Evolutionary conservation across 2,888 invertebrate genomes (phyloP), one percentile per base, ranked within the genome.

Genomic region (Pollenia labialis): DNA sequence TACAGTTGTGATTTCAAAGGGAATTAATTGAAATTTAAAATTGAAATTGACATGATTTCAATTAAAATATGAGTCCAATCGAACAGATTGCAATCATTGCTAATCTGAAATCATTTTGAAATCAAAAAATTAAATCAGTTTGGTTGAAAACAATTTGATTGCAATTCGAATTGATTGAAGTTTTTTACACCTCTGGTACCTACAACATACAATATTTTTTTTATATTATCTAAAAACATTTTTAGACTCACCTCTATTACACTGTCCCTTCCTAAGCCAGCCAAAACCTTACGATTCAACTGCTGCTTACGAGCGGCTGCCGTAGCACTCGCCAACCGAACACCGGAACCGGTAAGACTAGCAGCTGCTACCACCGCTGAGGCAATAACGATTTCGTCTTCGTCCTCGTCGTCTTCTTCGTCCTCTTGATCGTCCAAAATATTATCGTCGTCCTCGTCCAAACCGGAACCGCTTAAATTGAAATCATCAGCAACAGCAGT

Each of bases 321-420:
- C 7, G 86, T 84, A 16, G 88, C 87, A 81, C 81, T 88, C 32
- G 87, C 85, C 68, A 87, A 68, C 56, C 82, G 88, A 18, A 87
- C 89, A 76, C 89, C 90, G 56, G 80, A 85, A 77, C 88, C 91
- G 74, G 80, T 85, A 10, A 87, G 42, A 84, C 86, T 74, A 74
- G 87, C 83, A 77, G 89, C 88, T 85, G 89, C 88, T 52, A 84
- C 77, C 82, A 89, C 85, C 75, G 90, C 88, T 44, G 90, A 88
- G 58, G 91, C 90, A 89, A 90, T 90, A 68, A 92, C 90, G 89
- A 91, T 90, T 87, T 91, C 91, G 90, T 91, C 90, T 82, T 94
- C 91, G 74, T 91, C 90, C 85, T 91, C 90, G 89, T 91, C 90
- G 88, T 89, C 89, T 89, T 88, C 88, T 16, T 85, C 87, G 74